A percentile compares a stretch with the other conserved stretches of the same genome.
phyloP scores from a whole-genome alignment of 2,888 invertebrate species.

The Hypena proboscidalis region DNA sequence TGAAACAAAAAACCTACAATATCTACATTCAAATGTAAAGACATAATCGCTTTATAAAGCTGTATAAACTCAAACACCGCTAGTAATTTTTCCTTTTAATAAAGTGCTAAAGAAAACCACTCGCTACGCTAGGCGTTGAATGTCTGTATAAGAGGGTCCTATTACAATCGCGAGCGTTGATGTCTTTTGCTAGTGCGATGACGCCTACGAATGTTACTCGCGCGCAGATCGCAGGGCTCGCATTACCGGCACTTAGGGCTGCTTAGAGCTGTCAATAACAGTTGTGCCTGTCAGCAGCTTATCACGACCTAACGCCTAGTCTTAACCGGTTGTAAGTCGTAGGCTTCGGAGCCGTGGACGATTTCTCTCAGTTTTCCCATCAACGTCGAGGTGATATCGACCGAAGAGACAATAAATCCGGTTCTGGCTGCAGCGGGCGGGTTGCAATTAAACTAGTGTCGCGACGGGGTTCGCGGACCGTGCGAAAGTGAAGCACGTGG shows the following conservation, averaged over 20 bases:
- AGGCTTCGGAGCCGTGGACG: constrained; percentile 49
- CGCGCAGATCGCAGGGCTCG: constrained; percentile 38
- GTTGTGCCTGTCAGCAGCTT: constrained; percentile 33
- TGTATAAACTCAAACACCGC: too few species aligned
- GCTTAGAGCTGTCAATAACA: constrained; percentile 40
- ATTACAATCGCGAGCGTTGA: constrained; percentile 60
- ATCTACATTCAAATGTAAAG: not conserved
- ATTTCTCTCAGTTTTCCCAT: constrained; percentile 61
- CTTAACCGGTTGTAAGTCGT: constrained; percentile 35
- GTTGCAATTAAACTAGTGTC: constrained; percentile 84
- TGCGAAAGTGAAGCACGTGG: constrained; percentile 80
- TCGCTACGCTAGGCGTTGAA: constrained; percentile 15
- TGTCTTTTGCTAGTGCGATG: constrained; percentile 63
- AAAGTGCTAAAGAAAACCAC: constrained; percentile 16
- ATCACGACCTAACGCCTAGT: constrained; percentile 30
- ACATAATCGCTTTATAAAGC: not conserved
- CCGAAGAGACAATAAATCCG: constrained; percentile 82
- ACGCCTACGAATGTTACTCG: constrained; percentile 38
- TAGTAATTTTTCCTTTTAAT: constrained; percentile 15
- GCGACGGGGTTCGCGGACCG: constrained; percentile 77
- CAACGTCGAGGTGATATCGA: constrained; percentile 71
- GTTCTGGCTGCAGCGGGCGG: constrained; percentile 73
- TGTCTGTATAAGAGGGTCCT: constrained; percentile 28
- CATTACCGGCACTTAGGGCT: constrained; percentile 32
- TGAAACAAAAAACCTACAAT: not conserved